Conservation (phyloP, 2,797 vertebrate species). For the Poeciliopsis turneri region DNA sequence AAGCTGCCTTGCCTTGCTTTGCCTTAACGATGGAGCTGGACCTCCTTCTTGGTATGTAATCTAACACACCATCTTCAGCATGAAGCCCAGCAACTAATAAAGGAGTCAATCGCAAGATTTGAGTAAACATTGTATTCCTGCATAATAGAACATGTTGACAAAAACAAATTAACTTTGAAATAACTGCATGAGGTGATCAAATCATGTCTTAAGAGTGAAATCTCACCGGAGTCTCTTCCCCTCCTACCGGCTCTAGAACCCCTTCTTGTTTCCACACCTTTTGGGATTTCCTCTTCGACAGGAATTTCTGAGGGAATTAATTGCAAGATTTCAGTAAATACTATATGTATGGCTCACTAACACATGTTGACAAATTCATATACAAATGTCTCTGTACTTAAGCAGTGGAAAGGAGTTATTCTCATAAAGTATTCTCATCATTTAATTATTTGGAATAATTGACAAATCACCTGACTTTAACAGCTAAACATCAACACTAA, state of each 20-base stretch:
- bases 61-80: too few species aligned
- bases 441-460: background rate
- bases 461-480: background rate
- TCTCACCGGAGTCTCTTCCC: constrained; percentile 19
- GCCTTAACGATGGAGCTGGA: too few species aligned
- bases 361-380: background rate
- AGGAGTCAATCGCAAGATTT: too few species aligned
- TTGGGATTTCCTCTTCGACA: background rate
- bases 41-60: too few species aligned
- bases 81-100: too few species aligned
- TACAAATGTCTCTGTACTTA: background rate
- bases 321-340: background rate
- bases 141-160: too few species aligned
- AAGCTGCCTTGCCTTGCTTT: too few species aligned
- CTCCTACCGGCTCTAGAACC: background rate
- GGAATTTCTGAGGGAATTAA: background rate
- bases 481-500: background rate
- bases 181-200: background rate
- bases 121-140: too few species aligned
- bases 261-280: constrained; percentile 10
- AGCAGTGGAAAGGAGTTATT: background rate
- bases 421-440: background rate
- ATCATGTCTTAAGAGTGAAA: constrained; percentile 40
- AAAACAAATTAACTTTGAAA: background rate
- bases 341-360: background rate